phyloP scores from a whole-genome alignment of 2,113 vertebrate genomes.

The Nerophis ophidion region DNA sequence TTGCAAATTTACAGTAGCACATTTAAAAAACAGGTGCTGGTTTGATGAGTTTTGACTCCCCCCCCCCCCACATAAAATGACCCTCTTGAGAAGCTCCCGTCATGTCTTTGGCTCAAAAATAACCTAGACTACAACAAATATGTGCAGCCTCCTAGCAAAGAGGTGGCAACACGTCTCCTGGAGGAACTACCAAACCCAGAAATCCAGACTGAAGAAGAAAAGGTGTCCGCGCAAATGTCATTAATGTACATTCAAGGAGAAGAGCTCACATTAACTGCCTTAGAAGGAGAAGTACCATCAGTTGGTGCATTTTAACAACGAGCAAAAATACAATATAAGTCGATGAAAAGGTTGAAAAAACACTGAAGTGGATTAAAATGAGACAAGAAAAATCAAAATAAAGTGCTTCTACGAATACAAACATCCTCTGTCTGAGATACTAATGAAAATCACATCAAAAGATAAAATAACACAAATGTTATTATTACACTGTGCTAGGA shows the following conservation, averaged over 20 bases:
- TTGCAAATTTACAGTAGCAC: conserved; percentile 65
- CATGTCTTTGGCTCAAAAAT: conserved; percentile 63
- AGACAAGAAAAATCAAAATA: conserved; percentile 73
- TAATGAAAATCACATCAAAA: conserved; percentile 71
- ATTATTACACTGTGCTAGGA: conserved; percentile 74
- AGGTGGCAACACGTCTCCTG: conserved; percentile 13
- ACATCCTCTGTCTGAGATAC: conserved; percentile 78
- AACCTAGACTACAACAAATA: conserved; percentile 35
- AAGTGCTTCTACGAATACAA: conserved; percentile 89
- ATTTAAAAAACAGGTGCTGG: conserved; percentile 48
- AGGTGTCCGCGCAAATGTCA: conserved; percentile 31
- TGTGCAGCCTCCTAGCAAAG: conserved; percentile 35
- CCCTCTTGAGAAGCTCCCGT: conserved; percentile 1
- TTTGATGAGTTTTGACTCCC: conserved; percentile 33
- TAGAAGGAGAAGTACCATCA: conserved; percentile 20
- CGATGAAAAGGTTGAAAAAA: conserved; percentile 47
- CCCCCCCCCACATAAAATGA: conserved; percentile 23
- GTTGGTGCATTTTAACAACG: conserved; percentile 28
- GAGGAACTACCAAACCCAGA: conserved; percentile 38
- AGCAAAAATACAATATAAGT: conserved; percentile 23
- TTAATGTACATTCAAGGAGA: conserved; percentile 59
- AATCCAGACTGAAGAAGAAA: conserved; percentile 42
- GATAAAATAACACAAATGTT: conserved; percentile 61
- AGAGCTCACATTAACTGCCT: conserved; percentile 50
- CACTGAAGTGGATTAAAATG: conserved; percentile 72